Evolutionary conservation across 2,888 invertebrate genomes (phyloP).

Genomic region (Drosophila pseudotalamancana): DNA sequence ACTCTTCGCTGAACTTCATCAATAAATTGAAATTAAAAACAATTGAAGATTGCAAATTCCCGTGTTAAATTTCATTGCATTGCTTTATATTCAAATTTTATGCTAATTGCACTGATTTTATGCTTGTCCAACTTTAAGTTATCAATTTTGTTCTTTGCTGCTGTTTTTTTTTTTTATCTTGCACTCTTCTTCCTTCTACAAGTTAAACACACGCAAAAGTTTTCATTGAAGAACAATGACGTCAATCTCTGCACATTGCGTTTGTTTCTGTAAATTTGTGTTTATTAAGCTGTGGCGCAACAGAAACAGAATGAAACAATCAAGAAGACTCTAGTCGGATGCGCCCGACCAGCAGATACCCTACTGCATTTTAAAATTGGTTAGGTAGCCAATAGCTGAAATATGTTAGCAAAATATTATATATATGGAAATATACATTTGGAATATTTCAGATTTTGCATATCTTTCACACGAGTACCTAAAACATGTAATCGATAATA

Average conservation of each 20-base stretch:
- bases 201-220: constrained; percentile 24
- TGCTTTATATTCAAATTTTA: constrained; percentile 29
- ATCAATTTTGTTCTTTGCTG: background rate
- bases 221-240: constrained; percentile 49
- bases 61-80: background rate
- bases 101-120: constrained; percentile 25
- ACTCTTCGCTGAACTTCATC: too few relatives aligned
- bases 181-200: constrained; percentile 7
- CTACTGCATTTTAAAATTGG: too few relatives aligned
- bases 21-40: too few relatives aligned
- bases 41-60: background rate
- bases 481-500: too few relatives aligned
- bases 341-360: too few relatives aligned
- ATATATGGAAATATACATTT: too few relatives aligned
- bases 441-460: too few relatives aligned
- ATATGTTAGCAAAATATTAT: too few relatives aligned
- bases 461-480: too few relatives aligned
- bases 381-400: too few relatives aligned
- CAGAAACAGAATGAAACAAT: constrained; percentile 14
- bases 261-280: constrained; percentile 26
- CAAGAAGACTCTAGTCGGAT: too few relatives aligned
- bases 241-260: constrained; percentile 65
- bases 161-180: background rate
- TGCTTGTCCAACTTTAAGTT: background rate
- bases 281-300: constrained; percentile 55